phyloP scores from a whole-genome alignment of 2,113 vertebrate genomes.

The Thunnus thynnus region DNA sequence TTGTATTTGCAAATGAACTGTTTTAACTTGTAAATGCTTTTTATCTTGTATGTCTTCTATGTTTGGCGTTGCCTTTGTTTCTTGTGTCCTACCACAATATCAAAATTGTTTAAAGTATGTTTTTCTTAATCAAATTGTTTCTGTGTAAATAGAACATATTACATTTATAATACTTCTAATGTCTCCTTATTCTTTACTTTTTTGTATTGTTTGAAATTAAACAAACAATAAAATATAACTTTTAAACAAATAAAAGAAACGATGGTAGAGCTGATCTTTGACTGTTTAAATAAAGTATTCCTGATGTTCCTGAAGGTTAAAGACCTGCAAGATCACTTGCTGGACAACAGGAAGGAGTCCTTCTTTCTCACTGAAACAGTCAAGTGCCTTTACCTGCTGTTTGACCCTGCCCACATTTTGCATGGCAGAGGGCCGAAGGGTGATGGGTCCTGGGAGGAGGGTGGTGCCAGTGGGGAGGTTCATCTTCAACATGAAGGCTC shows the following conservation, averaged over 20 bases:
- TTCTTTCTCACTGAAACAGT: conserved; percentile 98
- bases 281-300: not conserved
- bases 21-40: no score
- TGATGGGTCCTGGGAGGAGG: conserved; percentile 87
- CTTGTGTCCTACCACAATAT: no score
- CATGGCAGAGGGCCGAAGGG: conserved; percentile 89
- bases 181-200: no score
- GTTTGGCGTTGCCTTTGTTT: no score
- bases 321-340: conserved; percentile 95
- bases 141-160: no score
- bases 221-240: no score
- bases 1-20: no score
- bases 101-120: no score
- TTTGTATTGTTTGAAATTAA: no score
- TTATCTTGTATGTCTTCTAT: no score
- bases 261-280: not conserved
- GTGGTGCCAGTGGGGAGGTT: conserved; percentile 93
- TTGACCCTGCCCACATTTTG: conserved; percentile 95
- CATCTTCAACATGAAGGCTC: conserved; percentile 97
- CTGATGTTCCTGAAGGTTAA: conserved; percentile 87
- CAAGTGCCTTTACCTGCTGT: conserved; percentile 97
- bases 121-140: no score
- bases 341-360: conserved; percentile 99
- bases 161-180: no score
- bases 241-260: not conserved